Percentiles rank a stretch among this genome's conserved stretches.
phyloP scores from a whole-genome alignment of 2,113 vertebrate species.

The Melanostigma gelatinosum region DNA sequence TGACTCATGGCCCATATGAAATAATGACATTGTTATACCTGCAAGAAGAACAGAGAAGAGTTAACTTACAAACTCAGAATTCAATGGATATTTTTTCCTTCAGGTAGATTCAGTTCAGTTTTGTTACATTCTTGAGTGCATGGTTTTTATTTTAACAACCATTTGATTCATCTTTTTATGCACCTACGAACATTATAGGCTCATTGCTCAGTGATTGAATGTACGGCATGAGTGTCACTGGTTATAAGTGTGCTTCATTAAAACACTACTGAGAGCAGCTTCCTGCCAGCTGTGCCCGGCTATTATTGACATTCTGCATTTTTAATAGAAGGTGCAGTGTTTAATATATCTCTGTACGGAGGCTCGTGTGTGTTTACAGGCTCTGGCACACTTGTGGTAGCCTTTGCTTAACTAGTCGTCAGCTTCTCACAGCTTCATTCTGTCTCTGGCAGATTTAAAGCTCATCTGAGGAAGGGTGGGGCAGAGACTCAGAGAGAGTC shows the following conservation, averaged over 20 bases:
- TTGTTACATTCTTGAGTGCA: neutral
- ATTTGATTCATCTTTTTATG: neutral
- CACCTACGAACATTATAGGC: neutral
- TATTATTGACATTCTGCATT: neutral
- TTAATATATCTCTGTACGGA: neutral
- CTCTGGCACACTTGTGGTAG: neutral
- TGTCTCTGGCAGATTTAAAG: slow-evolving; percentile 50
- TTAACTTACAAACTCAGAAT: neutral
- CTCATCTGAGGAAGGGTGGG: slow-evolving; percentile 27
- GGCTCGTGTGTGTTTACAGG: neutral
- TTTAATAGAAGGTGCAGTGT: neutral
- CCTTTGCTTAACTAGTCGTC: slow-evolving; percentile 19
- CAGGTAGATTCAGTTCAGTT: neutral
- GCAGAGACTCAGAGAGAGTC: slow-evolving; percentile 26
- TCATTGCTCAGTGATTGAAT: neutral
- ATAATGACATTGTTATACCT: slow-evolving; percentile 14
- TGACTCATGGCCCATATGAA: slow-evolving; percentile 26
- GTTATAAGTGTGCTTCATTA: neutral
- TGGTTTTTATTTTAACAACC: slow-evolving; percentile 1
- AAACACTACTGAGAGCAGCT: slow-evolving; percentile 4
- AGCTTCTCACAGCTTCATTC: slow-evolving; percentile 25
- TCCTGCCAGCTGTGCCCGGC: neutral
- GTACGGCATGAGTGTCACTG: neutral
- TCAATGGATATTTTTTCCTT: neutral
- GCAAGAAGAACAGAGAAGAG: neutral